Conservation (phyloP, 1,140 invertebrate species). For the Nephila pilipes region DNA sequence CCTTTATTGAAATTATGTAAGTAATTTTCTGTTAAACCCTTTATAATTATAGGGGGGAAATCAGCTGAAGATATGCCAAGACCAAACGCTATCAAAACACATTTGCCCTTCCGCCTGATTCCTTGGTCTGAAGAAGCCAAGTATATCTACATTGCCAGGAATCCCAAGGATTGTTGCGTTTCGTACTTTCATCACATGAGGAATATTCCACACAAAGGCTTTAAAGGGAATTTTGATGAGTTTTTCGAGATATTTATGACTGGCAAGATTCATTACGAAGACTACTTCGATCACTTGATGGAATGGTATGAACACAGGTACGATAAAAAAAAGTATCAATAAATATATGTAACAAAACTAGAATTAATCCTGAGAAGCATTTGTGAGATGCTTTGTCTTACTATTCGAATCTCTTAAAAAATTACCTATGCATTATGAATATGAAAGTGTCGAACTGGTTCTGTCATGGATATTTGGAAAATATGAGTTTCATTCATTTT, state of each 20-base stretch:
- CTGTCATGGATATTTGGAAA: no score
- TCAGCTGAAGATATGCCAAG: constrained; percentile 22
- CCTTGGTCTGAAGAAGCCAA: constrained; percentile 75
- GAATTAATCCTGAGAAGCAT: not conserved
- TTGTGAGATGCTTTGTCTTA: no score
- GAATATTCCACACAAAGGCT: constrained; percentile 81
- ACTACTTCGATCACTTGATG: constrained; percentile 81
- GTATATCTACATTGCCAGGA: constrained; percentile 77
- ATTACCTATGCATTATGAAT: no score
- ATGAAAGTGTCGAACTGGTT: no score
- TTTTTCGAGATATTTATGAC: constrained; percentile 80
- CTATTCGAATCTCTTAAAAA: no score
- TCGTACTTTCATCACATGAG: constrained; percentile 91
- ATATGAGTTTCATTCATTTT: no score
- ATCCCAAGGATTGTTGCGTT: constrained; percentile 88
- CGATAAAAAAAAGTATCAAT: constrained; percentile 77
- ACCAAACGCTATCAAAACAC: constrained; percentile 64
- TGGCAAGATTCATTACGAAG: constrained; percentile 80
- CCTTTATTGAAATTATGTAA: no score
- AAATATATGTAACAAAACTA: not conserved
- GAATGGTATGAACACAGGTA: constrained; percentile 79
- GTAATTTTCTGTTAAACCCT: no score
- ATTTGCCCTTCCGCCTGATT: constrained; percentile 74
- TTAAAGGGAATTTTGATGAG: constrained; percentile 79
- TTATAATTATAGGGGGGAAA: constrained; percentile 11